Percentiles rank a stretch among this genome's conserved stretches.
These are phyloP conservation scores for Archivesica marissinica DNA, from an alignment of 1,140 invertebrate genomes.

Conservation along the genomic window DNA sequence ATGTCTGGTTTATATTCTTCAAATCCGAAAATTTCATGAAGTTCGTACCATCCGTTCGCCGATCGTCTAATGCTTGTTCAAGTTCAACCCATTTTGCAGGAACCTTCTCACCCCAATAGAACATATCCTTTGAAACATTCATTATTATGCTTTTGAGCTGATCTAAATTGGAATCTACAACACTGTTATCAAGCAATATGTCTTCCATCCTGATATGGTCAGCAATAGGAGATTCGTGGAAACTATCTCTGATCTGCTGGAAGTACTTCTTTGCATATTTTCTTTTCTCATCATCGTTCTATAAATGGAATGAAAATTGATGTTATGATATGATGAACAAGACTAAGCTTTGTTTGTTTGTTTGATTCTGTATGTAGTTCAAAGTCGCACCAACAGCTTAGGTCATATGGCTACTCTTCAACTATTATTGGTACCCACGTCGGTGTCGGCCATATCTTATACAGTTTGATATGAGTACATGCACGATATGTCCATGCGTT, in stretches of 20 bases:
- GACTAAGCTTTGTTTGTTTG: too few species aligned
- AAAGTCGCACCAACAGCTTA: too few species aligned
- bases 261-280: constrained; percentile 26
- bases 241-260: background rate
- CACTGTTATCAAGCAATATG: constrained; percentile 30
- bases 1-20: background rate
- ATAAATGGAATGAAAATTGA: too few species aligned
- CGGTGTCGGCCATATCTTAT: too few species aligned
- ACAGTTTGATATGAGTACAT: too few species aligned
- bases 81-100: constrained; percentile 50
- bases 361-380: too few species aligned
- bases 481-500: too few species aligned
- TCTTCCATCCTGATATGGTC: background rate
- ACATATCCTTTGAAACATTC: constrained; percentile 1
- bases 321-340: too few species aligned
- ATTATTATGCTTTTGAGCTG: constrained; percentile 13
- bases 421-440: too few species aligned
- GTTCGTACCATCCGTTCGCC: background rate
- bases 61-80: constrained; percentile 34
- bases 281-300: constrained; percentile 35
- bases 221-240: constrained; percentile 9
- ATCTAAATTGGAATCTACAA: constrained; percentile 18
- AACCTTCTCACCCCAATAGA: constrained; percentile 30
- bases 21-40: constrained; percentile 14
- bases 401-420: too few species aligned